Percentiles rank a stretch among this genome's conserved stretches.
Conservation (phyloP, 2,888 invertebrate species). For the Morpho helenor region DNA sequence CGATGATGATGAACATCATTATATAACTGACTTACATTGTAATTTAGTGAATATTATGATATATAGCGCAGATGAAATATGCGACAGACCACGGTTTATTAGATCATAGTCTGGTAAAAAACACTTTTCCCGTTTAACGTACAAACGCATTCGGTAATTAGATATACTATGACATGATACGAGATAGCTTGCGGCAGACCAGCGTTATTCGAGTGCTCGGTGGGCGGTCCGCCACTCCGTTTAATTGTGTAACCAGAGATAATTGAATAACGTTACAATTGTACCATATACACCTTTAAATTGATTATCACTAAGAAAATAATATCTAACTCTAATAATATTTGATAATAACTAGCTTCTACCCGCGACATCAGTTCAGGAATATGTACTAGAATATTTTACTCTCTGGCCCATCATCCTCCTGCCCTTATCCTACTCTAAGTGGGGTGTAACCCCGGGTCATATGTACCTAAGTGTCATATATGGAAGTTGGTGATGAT, state of each 20-base stretch:
- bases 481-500: no score
- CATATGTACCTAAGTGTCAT: no score
- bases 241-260: constrained; percentile 28
- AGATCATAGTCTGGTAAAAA: constrained; percentile 13
- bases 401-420: no score
- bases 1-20: no score
- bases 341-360: no score
- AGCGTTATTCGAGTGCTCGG: constrained; percentile 29
- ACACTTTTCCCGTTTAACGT: constrained; percentile 14
- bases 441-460: no score
- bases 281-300: constrained; percentile 3
- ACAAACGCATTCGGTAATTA: constrained; percentile 28
- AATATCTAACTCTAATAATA: no score
- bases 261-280: constrained; percentile 22
- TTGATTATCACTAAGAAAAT: no score
- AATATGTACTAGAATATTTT: no score
- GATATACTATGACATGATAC: constrained; percentile 32
- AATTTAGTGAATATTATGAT: neutral
- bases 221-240: constrained; percentile 32
- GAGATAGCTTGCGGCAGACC: constrained; percentile 29
- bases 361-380: no score
- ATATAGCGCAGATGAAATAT: neutral
- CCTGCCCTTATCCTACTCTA: no score
- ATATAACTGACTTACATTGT: neutral
- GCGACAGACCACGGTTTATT: constrained; percentile 9